phyloP scores from a whole-genome alignment of 2,888 invertebrate genomes.

The Amphiduros pacificus region DNA sequence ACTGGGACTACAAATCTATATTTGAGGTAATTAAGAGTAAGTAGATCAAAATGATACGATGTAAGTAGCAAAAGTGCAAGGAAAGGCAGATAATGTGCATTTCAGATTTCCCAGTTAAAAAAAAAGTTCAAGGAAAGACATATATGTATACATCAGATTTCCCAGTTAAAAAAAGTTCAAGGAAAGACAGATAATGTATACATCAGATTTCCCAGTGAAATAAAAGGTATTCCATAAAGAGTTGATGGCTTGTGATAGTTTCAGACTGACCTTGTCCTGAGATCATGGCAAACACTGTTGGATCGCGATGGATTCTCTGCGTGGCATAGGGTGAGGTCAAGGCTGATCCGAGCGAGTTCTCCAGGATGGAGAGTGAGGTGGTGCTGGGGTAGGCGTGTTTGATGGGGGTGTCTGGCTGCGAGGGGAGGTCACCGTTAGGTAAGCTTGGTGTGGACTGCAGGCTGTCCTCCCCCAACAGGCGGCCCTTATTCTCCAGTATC shows the following conservation, averaged over 20 bases:
- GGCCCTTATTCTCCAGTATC: constrained; percentile 82
- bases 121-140: no score
- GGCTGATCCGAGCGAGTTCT: neutral
- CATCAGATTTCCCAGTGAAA: neutral
- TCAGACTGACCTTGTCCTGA: constrained; percentile 25
- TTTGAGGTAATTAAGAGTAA: no score
- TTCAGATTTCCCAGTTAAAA: neutral
- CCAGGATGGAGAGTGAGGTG: constrained; percentile 6
- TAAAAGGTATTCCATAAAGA: neutral
- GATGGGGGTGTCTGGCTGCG: neutral
- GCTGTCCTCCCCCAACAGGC: constrained; percentile 63
- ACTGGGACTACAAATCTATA: no score
- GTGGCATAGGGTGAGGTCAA: neutral
- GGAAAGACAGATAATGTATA: neutral
- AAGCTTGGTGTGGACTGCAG: neutral
- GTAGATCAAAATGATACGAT: no score
- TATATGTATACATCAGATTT: no score
- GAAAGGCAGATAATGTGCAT: neutral
- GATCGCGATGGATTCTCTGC: constrained; percentile 19
- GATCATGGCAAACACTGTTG: constrained; percentile 48
- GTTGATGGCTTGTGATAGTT: neutral
- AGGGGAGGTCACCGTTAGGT: constrained; percentile 1
- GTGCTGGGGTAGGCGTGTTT: neutral
- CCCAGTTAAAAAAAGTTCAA: neutral
- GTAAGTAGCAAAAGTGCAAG: neutral